Evolutionary conservation across 1,140 invertebrate species (phyloP), one percentile per base, ranked within the genome.

Genomic region (Metaphire vulgaris): DNA sequence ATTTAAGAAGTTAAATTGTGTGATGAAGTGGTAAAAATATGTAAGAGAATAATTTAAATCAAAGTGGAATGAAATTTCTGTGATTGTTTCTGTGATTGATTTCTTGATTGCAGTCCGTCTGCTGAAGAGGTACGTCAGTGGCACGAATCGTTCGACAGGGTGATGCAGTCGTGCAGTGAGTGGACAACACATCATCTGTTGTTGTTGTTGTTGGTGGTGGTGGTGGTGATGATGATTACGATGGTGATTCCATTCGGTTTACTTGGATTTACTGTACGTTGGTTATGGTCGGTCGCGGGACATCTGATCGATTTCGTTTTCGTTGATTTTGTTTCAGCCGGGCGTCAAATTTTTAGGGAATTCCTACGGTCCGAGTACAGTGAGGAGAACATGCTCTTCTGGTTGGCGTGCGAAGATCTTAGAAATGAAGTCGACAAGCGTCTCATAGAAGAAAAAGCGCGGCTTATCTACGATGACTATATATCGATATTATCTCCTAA

Each of bases 301-400:
- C n/a, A n/a, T n/a, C n/a, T n/a, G n/a, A n/a, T n/a, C n/a, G n/a
- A n/a, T n/a, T n/a, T n/a, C n/a, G n/a, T n/a, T n/a, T n/a, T n/a
- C n/a, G n/a, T n/a, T n/a, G n/a, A n/a, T 56, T 6, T 56, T 56
- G 41, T 32, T 1, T 6, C 26, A 73, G 94, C 90, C 81, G 97
- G 97, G 21, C 90, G 96, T 77, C 94, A 94, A 85, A 91, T 97
- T 79, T 99, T 99, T 88, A 90, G 95, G 41, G 97, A 99, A 86
- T 99, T 99, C 87, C 90, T 99, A 78, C 92, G 95, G 80, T 95
- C 95, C 85, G 97, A 99, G 88, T 99, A 98, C 88, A 97, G 95
- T 81, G 97, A 99, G 88, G 97, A 99, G 87, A 99, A 99, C 87
- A 99, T 99, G 83, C 89, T 99, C 79, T 99, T 99, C 88, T 99